Conservation (phyloP, 1,140 invertebrate species). For the Lethrus apterus region DNA sequence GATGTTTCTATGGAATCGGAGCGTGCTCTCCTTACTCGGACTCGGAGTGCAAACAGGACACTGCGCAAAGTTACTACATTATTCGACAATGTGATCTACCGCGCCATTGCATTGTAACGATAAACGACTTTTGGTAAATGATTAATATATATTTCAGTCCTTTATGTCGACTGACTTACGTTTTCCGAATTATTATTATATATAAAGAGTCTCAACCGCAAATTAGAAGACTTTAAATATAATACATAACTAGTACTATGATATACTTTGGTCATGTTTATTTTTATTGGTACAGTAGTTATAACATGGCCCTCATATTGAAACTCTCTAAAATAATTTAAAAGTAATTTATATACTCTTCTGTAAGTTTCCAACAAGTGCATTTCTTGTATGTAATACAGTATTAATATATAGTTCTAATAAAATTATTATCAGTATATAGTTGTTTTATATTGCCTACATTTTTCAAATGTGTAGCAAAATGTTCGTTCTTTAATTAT, state of each 20-base stretch:
- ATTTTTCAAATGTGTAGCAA: too few species aligned
- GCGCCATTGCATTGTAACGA: conserved; percentile 38
- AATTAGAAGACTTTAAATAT: conserved; percentile 17
- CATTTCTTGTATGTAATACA: conserved; percentile 84
- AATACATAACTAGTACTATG: conserved; percentile 6
- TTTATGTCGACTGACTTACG: conserved; percentile 17
- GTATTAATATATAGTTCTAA: conserved; percentile 54
- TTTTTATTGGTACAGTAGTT: conserved; percentile 23
- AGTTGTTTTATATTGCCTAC: too few species aligned
- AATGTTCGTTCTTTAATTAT: too few species aligned
- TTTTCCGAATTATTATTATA: conserved; percentile 23
- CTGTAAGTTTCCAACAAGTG: conserved; percentile 80
- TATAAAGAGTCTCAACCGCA: conserved; percentile 20
- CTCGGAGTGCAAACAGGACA: conserved; percentile 26
- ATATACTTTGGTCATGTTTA: conserved; percentile 19
- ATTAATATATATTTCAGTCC: conserved; percentile 15
- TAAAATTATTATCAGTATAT: too few species aligned
- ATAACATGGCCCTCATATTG: conserved; percentile 26
- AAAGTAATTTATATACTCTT: conserved; percentile 48
- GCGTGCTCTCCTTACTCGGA: conserved; percentile 29
- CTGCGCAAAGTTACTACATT: conserved; percentile 36
- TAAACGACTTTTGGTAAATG: conserved; percentile 29
- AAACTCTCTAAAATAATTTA: conserved; percentile 27
- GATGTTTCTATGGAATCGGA: conserved; percentile 17
- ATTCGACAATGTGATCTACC: conserved; percentile 37